A percentile compares a stretch with the other conserved stretches of the same genome.
These are phyloP conservation scores for Dicerorhinus sumatrensis DNA, from an alignment of 2,113 vertebrate genomes.

Conservation along the genomic window DNA sequence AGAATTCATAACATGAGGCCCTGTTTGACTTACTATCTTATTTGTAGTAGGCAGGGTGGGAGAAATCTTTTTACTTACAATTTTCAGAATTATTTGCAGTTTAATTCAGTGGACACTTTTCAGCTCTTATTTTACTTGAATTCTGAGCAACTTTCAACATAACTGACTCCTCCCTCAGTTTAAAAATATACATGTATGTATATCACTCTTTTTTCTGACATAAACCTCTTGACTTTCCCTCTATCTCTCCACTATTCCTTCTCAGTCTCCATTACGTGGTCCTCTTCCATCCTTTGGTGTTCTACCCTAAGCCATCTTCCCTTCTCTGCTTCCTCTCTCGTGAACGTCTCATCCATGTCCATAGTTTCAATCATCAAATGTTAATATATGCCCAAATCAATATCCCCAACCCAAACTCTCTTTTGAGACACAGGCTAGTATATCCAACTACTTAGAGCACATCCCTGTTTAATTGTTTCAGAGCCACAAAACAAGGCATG, in stretches of 20 bases:
- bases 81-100: slow-evolving; percentile 26
- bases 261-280: background rate
- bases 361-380: background rate
- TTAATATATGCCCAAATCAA: background rate
- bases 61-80: background rate
- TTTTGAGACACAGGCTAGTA: background rate
- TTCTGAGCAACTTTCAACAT: background rate
- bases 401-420: background rate
- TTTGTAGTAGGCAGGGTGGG: background rate
- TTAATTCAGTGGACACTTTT: background rate
- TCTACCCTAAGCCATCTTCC: background rate
- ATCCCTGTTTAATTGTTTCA: background rate
- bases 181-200: background rate
- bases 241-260: background rate
- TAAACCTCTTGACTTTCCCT: background rate
- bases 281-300: rapidly evolving
- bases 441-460: no score
- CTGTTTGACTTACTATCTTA: background rate
- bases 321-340: background rate
- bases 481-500: background rate
- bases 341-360: background rate
- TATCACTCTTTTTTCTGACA: background rate
- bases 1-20: slow-evolving; percentile 11
- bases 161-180: background rate
- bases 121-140: background rate